Percentiles rank a stretch among this genome's conserved stretches.
These are phyloP conservation scores for Desmodus rotundus DNA, from an alignment of 2,113 vertebrate species.

Conservation along the genomic window DNA sequence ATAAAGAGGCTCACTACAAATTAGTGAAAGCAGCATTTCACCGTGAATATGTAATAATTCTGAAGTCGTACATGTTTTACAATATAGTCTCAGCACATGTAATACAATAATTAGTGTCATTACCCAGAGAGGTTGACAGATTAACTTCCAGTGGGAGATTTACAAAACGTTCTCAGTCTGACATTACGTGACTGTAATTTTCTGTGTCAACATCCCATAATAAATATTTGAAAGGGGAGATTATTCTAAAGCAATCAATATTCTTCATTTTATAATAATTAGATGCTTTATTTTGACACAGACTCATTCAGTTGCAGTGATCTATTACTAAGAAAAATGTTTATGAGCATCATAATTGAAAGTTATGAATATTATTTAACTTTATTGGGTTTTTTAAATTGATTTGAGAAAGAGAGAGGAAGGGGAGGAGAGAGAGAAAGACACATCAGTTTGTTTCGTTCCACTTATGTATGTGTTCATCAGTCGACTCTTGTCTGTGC, in stretches of 20 bases:
- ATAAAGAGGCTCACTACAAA: not conserved
- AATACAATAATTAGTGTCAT: not conserved
- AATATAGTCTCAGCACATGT: not conserved
- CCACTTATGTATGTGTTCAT: no score
- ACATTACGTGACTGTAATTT: not conserved
- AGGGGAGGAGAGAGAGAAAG: no score
- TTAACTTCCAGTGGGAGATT: constrained; percentile 15
- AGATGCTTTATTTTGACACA: constrained; percentile 17
- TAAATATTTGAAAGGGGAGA: constrained; percentile 10
- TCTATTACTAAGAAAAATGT: constrained; percentile 40
- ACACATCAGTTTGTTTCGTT: no score
- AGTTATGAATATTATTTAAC: constrained; percentile 34
- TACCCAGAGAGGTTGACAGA: not conserved
- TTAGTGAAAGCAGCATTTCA: not conserved
- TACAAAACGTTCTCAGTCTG: not conserved
- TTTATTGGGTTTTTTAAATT: not conserved
- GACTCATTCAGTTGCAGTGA: not conserved
- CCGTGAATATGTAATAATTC: constrained; percentile 3
- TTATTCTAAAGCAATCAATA: not conserved
- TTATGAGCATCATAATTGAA: constrained; percentile 23
- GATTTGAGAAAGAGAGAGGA: no score
- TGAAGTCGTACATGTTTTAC: not conserved
- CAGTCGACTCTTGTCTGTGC: no score
- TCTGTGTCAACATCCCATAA: not conserved
- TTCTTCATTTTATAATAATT: constrained; percentile 29